phyloP scores from a whole-genome alignment of 1,140 invertebrate genomes.

The Trissolcus basalis region DNA sequence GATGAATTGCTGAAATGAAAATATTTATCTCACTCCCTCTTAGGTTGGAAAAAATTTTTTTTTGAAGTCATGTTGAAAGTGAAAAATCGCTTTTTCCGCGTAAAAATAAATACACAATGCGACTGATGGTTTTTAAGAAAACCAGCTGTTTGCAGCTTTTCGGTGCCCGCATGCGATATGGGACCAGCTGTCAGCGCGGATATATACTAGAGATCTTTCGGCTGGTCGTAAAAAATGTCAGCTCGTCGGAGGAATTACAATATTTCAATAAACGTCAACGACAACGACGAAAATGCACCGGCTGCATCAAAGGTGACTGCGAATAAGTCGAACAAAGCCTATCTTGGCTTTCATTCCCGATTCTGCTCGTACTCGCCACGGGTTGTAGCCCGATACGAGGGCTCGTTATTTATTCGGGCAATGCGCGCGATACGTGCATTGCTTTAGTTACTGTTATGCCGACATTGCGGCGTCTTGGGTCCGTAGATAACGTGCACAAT shows the following conservation, averaged over 20 bases:
- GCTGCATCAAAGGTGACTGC: conserved; percentile 48
- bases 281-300: conserved; percentile 50
- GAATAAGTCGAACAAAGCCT: conserved; percentile 48
- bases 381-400: conserved; percentile 48
- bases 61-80: background rate
- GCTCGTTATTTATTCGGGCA: conserved; percentile 59
- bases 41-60: background rate
- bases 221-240: conserved; percentile 21
- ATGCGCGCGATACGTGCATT: conserved; percentile 58
- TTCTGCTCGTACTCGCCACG: conserved; percentile 44
- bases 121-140: conserved; percentile 11
- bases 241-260: conserved; percentile 34
- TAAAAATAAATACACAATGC: conserved; percentile 10
- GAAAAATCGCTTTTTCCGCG: conserved; percentile 13
- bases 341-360: conserved; percentile 52
- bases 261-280: conserved; percentile 56
- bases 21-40: background rate
- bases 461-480: conserved; percentile 47
- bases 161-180: conserved; percentile 14
- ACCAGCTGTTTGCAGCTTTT: conserved; percentile 41
- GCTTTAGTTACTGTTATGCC: conserved; percentile 57
- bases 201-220: conserved; percentile 14
- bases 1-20: background rate
- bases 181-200: conserved; percentile 28
- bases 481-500: conserved; percentile 44